Evolutionary conservation across 2,888 invertebrate genomes (phyloP).

Genomic region (Cephonodes hylas): DNA sequence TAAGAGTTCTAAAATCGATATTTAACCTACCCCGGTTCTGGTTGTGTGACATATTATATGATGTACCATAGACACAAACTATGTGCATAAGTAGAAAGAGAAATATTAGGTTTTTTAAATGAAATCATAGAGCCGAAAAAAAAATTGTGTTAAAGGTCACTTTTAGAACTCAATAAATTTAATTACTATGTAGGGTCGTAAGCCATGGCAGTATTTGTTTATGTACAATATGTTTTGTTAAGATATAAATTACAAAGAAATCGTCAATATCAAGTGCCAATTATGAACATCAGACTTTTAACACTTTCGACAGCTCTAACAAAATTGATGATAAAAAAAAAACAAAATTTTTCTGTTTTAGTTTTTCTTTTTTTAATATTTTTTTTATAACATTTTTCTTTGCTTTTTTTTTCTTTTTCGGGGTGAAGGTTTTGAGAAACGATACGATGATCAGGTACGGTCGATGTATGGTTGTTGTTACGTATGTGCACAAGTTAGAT

Average conservation of each 20-base stretch:
- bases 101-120: background rate
- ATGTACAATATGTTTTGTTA: background rate
- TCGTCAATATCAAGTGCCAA: background rate
- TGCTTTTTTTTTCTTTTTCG: background rate
- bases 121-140: no score
- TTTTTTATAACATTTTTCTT: constrained; percentile 2
- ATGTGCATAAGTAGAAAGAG: no score
- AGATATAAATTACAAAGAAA: no score
- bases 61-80: no score
- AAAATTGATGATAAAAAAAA: background rate
- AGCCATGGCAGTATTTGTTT: no score
- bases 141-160: no score
- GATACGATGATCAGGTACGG: background rate
- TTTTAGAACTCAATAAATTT: no score
- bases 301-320: constrained; percentile 1
- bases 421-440: background rate
- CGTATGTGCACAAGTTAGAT: constrained; percentile 1
- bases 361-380: background rate
- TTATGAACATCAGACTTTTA: background rate
- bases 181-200: no score
- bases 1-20: no score
- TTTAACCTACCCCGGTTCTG: no score
- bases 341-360: background rate
- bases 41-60: no score
- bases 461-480: constrained; percentile 6